A percentile compares a stretch with the other conserved stretches of the same genome.
Evolutionary conservation across 2,113 vertebrate genomes (phyloP).

Genomic region (Amia ocellicauda): DNA sequence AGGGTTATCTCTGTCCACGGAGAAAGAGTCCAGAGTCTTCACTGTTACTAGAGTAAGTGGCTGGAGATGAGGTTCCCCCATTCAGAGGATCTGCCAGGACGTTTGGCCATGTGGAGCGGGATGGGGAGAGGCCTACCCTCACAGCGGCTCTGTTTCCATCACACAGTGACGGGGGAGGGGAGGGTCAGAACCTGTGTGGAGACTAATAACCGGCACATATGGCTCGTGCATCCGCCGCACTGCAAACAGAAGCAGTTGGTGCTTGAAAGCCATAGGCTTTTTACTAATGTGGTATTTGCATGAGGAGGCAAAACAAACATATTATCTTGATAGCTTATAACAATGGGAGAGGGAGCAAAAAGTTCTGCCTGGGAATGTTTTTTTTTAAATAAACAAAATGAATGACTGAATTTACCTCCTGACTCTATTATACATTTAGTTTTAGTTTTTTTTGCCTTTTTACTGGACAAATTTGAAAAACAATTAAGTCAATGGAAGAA

Average conservation of each 20-base stretch:
- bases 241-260: background rate
- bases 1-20: conserved; percentile 12
- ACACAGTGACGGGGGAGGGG: conserved; percentile 1
- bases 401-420: too few species aligned
- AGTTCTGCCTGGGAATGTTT: too few species aligned
- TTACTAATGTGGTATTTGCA: conserved; percentile 23
- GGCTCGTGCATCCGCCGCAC: conserved; percentile 20
- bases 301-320: conserved; percentile 26
- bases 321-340: too few species aligned
- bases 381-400: too few species aligned
- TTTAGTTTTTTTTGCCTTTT: too few species aligned
- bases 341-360: too few species aligned
- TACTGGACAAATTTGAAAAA: too few species aligned
- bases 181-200: conserved; percentile 2
- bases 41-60: conserved; percentile 3
- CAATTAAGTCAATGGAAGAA: too few species aligned
- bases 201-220: background rate
- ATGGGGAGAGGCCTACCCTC: background rate
- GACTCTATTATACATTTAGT: too few species aligned
- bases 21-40: conserved; percentile 17
- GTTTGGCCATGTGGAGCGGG: conserved; percentile 13
- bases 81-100: background rate
- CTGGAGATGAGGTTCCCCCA: conserved; percentile 9
- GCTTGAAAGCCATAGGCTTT: background rate
- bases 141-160: too few species aligned